Evolutionary conservation across 2,797 vertebrate species (phyloP), one percentile per base, ranked within the genome.

Genomic region (Prionace glauca): DNA sequence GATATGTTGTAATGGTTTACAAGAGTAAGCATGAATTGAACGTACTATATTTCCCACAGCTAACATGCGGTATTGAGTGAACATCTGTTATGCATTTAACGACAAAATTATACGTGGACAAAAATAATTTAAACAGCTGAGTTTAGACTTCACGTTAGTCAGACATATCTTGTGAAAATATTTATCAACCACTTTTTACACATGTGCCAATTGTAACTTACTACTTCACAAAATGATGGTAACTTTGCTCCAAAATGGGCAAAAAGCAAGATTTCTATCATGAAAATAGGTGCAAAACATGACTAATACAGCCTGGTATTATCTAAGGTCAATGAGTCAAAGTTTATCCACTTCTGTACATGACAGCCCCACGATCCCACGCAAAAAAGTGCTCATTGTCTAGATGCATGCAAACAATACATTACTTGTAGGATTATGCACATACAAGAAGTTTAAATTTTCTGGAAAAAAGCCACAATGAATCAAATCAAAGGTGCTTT

Each of bases 11-110:
- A n/a, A 65, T n/a, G 16, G 16, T 41, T 91, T 91, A 62, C 87
- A 90, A 29, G 87, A 62, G 16, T 32, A 32, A n/a, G 60, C 11
- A 18, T 16, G 14, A 62, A 14, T 62, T 90, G 29, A 62, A 90
- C n/a, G 8, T 4, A 45, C 12, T 32, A 29, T 90, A 62, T 90
- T 90, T 65, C 65, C 60, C 12, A 90, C 0, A n/a, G 56, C 60
- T 32, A 90, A 90, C 56, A 62, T 62, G 60, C 29, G 32, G 56
- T 62, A 62, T 62, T 65, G 18, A 26, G 50, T 18, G 56, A 90
- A 90, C 87, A 90, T 90, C 87, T 90, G 56, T 62, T 65, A 32
- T n/a, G 56, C 24, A 62, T 90, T 90, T 90, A 90, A 90, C 14
- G 32, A 11, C 50, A 56, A 56, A 90, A 60, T 29, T 10, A 56